These are phyloP conservation scores for Chrysaora quinquecirrha DNA, from an alignment of 30 jellyfish, hydroid and myxozoan genomes.

Conservation along the genomic window DNA sequence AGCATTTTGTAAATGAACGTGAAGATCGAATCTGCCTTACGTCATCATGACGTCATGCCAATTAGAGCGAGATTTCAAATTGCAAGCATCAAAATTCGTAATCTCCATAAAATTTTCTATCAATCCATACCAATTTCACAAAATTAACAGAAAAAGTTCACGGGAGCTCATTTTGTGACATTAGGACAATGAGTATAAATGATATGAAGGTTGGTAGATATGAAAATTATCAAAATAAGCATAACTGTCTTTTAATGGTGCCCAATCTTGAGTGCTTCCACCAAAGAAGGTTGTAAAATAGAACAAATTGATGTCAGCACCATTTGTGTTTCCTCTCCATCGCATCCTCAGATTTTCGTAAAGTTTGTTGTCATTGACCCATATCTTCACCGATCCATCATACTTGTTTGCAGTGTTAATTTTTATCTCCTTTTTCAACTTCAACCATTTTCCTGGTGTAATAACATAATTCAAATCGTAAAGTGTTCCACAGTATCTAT, in stretches of 20 bases:
- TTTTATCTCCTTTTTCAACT: constrained; percentile 3
- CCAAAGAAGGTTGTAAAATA: constrained; percentile 36
- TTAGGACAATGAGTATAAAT: not conserved
- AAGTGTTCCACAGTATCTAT: constrained; percentile 24
- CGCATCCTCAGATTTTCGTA: not conserved
- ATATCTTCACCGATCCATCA: constrained; percentile 4
- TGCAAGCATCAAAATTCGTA: too few species aligned
- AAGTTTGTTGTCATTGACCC: constrained; percentile 3
- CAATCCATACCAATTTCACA: too few species aligned
- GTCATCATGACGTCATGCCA: too few species aligned
- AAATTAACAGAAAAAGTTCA: too few species aligned
- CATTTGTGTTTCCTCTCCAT: constrained; percentile 10
- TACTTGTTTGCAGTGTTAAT: constrained; percentile 4
- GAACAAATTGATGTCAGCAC: constrained; percentile 14
- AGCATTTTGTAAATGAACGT: too few species aligned
- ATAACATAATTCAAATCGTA: not conserved
- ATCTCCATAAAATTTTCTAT: too few species aligned
- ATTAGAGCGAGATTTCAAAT: too few species aligned
- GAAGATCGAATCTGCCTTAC: not conserved
- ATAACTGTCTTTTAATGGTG: constrained; percentile 11
- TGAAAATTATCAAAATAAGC: constrained; percentile 24
- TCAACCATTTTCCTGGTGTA: constrained; percentile 1
- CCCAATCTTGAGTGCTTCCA: constrained; percentile 31
- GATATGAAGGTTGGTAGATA: constrained; percentile 10
- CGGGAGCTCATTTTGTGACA: too few species aligned